A percentile compares a stretch with the other conserved stretches of the same genome.
phyloP scores from a whole-genome alignment of 2,888 invertebrate species.

The Drosophila mettleri region DNA sequence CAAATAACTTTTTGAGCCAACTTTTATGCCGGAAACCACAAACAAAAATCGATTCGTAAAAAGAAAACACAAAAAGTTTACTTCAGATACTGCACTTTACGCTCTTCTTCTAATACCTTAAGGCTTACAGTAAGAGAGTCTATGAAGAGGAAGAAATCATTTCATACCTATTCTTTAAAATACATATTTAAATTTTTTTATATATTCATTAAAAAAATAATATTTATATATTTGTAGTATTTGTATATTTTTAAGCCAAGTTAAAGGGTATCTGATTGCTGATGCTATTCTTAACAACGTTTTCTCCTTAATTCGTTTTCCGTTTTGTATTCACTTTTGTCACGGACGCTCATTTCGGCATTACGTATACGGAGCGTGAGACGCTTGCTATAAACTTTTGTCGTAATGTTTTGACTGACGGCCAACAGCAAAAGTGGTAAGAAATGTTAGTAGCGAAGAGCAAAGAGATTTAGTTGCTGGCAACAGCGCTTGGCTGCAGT shows the following conservation, averaged over 20 bases:
- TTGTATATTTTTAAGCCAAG: not conserved
- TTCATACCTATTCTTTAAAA: too few relatives aligned
- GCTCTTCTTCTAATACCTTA: slow-evolving; percentile 1
- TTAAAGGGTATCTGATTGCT: slow-evolving; percentile 14
- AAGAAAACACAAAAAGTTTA: slow-evolving; percentile 50
- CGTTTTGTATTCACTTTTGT: slow-evolving; percentile 38
- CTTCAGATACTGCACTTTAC: slow-evolving; percentile 23
- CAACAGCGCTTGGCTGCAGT: slow-evolving; percentile 23
- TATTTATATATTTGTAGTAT: not conserved
- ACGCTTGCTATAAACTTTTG: slow-evolving; percentile 42
- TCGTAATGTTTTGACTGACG: slow-evolving; percentile 43
- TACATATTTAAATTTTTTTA: too few relatives aligned
- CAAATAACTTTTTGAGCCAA: slow-evolving; percentile 72
- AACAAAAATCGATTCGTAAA: slow-evolving; percentile 49
- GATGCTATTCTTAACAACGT: not conserved
- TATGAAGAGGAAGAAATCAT: not conserved
- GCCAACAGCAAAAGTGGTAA: slow-evolving; percentile 25
- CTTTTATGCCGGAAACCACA: slow-evolving; percentile 67
- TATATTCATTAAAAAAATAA: too few relatives aligned
- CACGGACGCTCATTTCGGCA: slow-evolving; percentile 51
- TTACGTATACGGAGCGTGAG: slow-evolving; percentile 61
- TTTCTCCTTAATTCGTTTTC: slow-evolving; percentile 18
- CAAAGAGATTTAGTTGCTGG: slow-evolving; percentile 1
- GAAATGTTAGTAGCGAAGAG: not conserved
- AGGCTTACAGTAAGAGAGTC: too few relatives aligned